A percentile compares a stretch with the other conserved stretches of the same genome.
phyloP scores from a whole-genome alignment of 2,113 vertebrate species.

The Hiodon alosoides region DNA sequence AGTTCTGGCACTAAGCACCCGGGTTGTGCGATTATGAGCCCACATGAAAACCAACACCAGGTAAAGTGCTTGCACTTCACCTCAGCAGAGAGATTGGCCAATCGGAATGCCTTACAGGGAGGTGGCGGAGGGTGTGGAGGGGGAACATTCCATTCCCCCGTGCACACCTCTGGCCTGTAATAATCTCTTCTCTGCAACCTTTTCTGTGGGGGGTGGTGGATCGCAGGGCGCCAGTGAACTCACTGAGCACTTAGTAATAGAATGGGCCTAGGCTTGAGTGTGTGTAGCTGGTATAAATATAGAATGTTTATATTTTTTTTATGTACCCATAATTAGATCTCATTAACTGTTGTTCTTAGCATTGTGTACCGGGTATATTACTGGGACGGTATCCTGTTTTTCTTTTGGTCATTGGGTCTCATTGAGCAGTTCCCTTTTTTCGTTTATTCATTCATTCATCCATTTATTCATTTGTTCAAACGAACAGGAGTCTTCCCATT shows the following conservation, averaged over 20 bases:
- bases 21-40: conserved; percentile 32
- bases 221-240: conserved; percentile 13
- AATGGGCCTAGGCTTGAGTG: not conserved
- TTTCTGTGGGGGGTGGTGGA: conserved; percentile 3
- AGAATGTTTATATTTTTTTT: no score
- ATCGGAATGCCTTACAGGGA: conserved; percentile 6
- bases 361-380: no score
- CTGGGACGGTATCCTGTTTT: no score
- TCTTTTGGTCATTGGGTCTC: no score
- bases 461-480: no score
- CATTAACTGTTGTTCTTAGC: no score
- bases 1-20: conserved; percentile 34
- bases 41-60: conserved; percentile 46
- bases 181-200: conserved; percentile 13
- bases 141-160: conserved; percentile 16
- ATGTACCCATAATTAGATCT: no score
- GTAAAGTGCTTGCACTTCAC: not conserved
- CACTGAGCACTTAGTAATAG: not conserved
- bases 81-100: not conserved
- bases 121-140: not conserved
- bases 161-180: conserved; percentile 19
- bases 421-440: no score
- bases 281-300: not conserved
- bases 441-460: no score
- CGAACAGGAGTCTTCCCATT: no score